These are phyloP conservation scores for Unio delphinus DNA, from an alignment of 2,888 invertebrate species.

Conservation along the genomic window DNA sequence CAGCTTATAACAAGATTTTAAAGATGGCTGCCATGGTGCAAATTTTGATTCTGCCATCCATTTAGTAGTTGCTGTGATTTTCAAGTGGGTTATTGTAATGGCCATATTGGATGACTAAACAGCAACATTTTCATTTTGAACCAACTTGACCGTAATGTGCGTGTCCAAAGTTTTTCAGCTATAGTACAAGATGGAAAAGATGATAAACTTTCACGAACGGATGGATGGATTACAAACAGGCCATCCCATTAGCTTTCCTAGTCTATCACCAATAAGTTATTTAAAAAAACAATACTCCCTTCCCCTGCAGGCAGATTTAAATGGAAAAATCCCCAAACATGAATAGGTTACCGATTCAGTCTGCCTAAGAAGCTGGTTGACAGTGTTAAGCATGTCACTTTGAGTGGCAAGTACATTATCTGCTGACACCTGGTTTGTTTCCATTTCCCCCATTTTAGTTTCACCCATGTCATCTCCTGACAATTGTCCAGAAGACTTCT, in stretches of 20 bases:
- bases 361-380: constrained; percentile 66
- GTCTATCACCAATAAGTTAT: neutral
- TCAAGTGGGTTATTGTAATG: no score
- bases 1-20: no score
- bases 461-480: neutral
- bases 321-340: neutral
- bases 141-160: no score
- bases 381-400: constrained; percentile 67
- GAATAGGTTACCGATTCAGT: constrained; percentile 57
- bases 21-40: no score
- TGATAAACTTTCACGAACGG: neutral
- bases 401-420: constrained; percentile 56
- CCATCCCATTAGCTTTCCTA: neutral
- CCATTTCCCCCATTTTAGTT: neutral
- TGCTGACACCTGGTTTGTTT: constrained; percentile 27
- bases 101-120: no score
- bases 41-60: no score
- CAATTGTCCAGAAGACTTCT: constrained; percentile 20
- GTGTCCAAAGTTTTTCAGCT: no score
- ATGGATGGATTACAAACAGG: neutral
- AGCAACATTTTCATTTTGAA: no score
- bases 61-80: no score
- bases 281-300: neutral
- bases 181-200: neutral
- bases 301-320: neutral